These are phyloP conservation scores for Anodontia alba DNA, from an alignment of 2,888 invertebrate genomes.

Conservation along the genomic window DNA sequence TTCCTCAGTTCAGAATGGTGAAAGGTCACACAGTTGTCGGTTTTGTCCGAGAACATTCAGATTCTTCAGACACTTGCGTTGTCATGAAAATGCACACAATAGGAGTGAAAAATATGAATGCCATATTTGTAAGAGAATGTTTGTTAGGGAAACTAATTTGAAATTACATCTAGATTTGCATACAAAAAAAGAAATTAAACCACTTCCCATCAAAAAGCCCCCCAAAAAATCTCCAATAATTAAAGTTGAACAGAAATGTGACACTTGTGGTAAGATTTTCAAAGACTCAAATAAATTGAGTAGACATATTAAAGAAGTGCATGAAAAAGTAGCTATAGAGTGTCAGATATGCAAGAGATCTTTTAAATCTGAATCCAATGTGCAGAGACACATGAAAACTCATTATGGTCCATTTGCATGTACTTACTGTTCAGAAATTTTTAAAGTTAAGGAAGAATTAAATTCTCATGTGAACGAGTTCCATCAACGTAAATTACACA, in stretches of 20 bases:
- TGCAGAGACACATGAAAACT: not conserved
- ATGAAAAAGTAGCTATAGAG: not conserved
- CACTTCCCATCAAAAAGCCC: not conserved
- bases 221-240: not conserved
- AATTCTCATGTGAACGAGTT: not conserved
- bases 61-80: not conserved
- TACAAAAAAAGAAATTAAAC: not conserved
- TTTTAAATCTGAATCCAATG: not conserved
- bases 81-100: slow-evolving; percentile 8
- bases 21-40: not conserved
- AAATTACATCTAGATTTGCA: not conserved
- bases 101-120: not conserved
- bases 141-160: slow-evolving; percentile 1
- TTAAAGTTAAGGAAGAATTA: not conserved
- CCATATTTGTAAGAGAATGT: slow-evolving; percentile 12
- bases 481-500: not conserved
- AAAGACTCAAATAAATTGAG: not conserved
- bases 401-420: slow-evolving; percentile 7
- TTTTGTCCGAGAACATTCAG: slow-evolving; percentile 6
- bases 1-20: not conserved
- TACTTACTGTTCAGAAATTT: not conserved
- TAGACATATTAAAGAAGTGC: not conserved
- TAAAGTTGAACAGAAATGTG: not conserved
- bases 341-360: not conserved
- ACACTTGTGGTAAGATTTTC: slow-evolving; percentile 7